Base-by-base conservation (phyloP, 2,888 invertebrate genomes). In the Pheosia gnoma region DNA sequence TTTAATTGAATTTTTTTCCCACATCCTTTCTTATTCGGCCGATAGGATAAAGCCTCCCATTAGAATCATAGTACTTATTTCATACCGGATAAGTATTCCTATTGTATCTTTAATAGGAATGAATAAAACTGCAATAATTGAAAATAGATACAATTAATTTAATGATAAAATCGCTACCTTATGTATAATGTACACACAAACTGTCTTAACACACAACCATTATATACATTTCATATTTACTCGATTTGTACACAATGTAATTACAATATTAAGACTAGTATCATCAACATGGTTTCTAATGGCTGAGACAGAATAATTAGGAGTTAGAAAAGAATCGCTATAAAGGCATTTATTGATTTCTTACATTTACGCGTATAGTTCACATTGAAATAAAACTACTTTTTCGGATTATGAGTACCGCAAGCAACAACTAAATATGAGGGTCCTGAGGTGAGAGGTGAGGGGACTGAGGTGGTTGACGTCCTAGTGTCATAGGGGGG, bases 71-170 rank as follows among this genome's bases (percentile, higher is more conserved):
- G 25, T 25, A 25, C 25, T 25, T 2, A 25, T 25, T 25, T 25
- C 25, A 25, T 2, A 25, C 25, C 25, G 25, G 0, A 2, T 25
- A 25, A 25, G 25, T 36, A 8, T 0, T 55, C 37, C 38, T 49
- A 37, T 25, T 49, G 49, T 49, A 37, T 53, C 37, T n/a, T 10
- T 10, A 53, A 11, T 53, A 5, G 56, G 43, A 13, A 13, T 8
- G 54, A 80, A 78, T 77, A 77, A 87, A 87, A 87, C 82, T 77
- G 68, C 81, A 74, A 65, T 54, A 60, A 71, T 78, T 87, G 88
- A 91, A 91, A 91, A 91, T 91, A 91, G 87, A 85, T 89, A 85
- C 83, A 87, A 84, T 90, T 90, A 91, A 85, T 91, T 91, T 91
- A 91, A 90, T 91, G 88, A 89, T 87, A 86, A 81, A 83, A 82